Evolutionary conservation across 2,113 vertebrate species (phyloP).

Genomic region (Ptilonorhynchus violaceus): DNA sequence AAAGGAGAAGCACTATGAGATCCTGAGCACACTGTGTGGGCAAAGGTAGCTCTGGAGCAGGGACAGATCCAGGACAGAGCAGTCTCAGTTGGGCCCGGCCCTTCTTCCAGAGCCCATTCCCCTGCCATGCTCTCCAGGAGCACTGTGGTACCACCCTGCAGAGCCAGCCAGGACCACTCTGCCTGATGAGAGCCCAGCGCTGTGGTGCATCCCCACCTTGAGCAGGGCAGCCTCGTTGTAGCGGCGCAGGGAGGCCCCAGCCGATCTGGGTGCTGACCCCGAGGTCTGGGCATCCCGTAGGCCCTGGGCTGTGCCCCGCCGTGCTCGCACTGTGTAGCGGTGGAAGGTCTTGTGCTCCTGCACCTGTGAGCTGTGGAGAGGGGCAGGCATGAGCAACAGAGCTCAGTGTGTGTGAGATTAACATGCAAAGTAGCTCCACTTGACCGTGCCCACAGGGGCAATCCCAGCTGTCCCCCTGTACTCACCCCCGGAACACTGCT

Average conservation of each 20-base stretch:
- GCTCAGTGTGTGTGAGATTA: background rate
- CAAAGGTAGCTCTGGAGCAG: background rate
- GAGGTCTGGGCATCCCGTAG: constrained; percentile 82
- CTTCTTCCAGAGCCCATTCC: background rate
- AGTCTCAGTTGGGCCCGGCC: too few relatives aligned
- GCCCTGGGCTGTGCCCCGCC: constrained; percentile 86
- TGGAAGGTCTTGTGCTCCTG: constrained; percentile 95
- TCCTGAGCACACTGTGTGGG: background rate
- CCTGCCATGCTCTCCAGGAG: background rate
- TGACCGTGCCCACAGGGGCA: background rate
- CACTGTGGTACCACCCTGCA: background rate
- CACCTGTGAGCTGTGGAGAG: constrained; percentile 75
- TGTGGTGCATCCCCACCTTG: constrained; percentile 69
- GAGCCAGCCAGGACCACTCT: background rate
- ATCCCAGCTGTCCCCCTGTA: background rate
- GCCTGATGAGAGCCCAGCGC: background rate
- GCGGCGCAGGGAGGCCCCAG: constrained; percentile 87
- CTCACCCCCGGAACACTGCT: constrained; percentile 89
- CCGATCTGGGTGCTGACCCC: constrained; percentile 79
- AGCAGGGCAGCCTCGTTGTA: constrained; percentile 86
- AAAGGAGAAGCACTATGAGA: background rate
- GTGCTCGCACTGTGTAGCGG: constrained; percentile 91
- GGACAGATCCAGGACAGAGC: background rate
- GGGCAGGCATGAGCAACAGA: background rate
- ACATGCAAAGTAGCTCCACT: background rate